Evolutionary conservation across 2,797 vertebrate genomes (phyloP).

Genomic region (Natrix natrix): DNA sequence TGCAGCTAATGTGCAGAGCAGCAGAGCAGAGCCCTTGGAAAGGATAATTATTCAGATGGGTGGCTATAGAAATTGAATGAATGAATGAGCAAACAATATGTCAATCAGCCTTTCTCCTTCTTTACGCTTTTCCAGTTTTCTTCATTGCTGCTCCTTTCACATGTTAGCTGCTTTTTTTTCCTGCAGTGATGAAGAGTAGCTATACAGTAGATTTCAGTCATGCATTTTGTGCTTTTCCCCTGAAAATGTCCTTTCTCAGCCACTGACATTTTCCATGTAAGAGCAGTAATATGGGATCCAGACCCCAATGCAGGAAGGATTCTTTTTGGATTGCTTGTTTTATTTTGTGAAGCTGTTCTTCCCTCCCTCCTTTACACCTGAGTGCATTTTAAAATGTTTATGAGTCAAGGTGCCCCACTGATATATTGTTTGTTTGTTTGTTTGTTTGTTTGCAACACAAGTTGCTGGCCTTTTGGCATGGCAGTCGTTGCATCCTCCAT

Average conservation of each 20-base stretch:
- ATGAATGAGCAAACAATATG: neutral
- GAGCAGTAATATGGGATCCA: neutral
- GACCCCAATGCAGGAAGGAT: too few relatives aligned
- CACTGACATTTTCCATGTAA: neutral
- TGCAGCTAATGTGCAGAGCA: neutral
- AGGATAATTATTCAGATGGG: neutral
- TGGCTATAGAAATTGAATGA: neutral
- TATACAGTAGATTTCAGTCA: neutral
- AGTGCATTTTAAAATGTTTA: too few relatives aligned
- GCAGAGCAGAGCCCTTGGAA: neutral
- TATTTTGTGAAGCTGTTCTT: too few relatives aligned
- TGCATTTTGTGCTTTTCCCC: neutral
- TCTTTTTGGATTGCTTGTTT: too few relatives aligned
- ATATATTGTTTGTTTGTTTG: too few relatives aligned
- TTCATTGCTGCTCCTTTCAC: too few relatives aligned
- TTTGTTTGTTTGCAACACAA: too few relatives aligned
- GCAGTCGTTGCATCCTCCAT: too few relatives aligned
- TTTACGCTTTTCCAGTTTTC: neutral
- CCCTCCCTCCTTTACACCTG: too few relatives aligned
- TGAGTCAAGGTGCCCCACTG: too few relatives aligned
- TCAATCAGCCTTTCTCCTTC: neutral
- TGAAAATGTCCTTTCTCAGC: neutral
- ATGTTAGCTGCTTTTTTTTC: neutral
- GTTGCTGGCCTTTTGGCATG: too few relatives aligned
- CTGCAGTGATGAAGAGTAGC: neutral